A percentile compares a stretch with the other conserved stretches of the same genome.
These are phyloP conservation scores for Eudyptes chrysolophus DNA, from an alignment of 2,113 vertebrate genomes.

Conservation along the genomic window DNA sequence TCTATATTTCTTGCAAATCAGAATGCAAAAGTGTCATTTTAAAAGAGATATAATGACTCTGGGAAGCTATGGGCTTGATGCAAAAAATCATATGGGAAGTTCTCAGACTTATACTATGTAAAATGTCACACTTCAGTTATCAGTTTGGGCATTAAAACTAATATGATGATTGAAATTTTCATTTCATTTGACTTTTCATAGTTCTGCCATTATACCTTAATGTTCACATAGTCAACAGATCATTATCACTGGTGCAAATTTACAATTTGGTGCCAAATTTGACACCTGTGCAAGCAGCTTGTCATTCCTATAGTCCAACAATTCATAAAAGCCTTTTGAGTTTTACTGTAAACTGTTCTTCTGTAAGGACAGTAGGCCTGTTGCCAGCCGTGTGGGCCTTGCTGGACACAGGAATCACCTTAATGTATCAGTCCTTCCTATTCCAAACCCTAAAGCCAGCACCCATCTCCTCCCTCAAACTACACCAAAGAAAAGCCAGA, in stretches of 20 bases:
- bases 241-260: background rate
- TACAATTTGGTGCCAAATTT: background rate
- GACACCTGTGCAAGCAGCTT: background rate
- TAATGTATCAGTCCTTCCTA: background rate
- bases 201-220: no score
- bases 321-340: background rate
- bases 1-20: no score
- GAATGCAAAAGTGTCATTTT: no score
- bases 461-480: background rate
- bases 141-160: no score
- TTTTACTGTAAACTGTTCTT: background rate
- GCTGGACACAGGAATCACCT: background rate
- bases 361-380: background rate
- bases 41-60: no score
- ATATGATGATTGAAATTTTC: no score
- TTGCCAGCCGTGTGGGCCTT: background rate
- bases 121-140: no score
- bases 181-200: no score
- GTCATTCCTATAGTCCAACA: background rate
- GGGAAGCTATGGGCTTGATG: no score
- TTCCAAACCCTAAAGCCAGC: background rate
- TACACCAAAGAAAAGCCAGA: background rate
- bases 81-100: no score
- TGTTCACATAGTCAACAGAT: no score
- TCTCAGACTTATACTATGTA: no score